These are phyloP conservation scores for Gouania willdenowi DNA, from an alignment of 2,797 vertebrate genomes.

Conservation along the genomic window DNA sequence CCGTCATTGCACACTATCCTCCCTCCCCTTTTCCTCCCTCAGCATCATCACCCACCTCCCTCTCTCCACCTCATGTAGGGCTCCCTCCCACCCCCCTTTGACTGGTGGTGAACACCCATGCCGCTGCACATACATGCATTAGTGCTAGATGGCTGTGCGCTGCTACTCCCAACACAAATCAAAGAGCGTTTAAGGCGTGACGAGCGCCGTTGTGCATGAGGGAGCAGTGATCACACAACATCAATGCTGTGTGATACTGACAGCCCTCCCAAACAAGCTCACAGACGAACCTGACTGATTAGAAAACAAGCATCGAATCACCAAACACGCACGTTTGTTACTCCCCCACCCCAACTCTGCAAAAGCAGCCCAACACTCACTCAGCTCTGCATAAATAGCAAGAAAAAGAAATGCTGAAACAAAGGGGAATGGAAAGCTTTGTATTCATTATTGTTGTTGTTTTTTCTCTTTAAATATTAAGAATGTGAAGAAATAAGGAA, in stretches of 20 bases:
- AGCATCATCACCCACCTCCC: constrained; percentile 48
- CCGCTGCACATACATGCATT: constrained; percentile 9
- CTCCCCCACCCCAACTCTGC: too few relatives aligned
- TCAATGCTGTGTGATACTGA: too few relatives aligned
- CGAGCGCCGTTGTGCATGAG: constrained; percentile 14
- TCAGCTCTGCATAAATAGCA: constrained; percentile 4
- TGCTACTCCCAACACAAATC: constrained; percentile 24
- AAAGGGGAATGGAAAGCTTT: constrained; percentile 1
- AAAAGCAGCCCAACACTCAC: too few relatives aligned
- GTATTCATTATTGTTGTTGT: too few relatives aligned
- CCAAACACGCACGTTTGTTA: too few relatives aligned
- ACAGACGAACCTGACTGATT: constrained; percentile 5
- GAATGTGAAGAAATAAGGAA: too few relatives aligned
- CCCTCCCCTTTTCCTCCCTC: constrained; percentile 55
- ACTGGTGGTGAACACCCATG: constrained; percentile 53
- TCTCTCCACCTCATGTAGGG: constrained; percentile 17
- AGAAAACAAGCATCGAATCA: too few relatives aligned
- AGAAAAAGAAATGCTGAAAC: constrained; percentile 6
- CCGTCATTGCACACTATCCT: constrained; percentile 48
- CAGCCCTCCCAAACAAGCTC: neutral
- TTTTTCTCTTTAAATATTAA: too few relatives aligned
- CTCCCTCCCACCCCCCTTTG: constrained; percentile 38
- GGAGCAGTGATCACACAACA: constrained; percentile 34
- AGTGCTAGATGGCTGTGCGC: constrained; percentile 2
- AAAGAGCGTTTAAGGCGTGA: constrained; percentile 39